These are phyloP conservation scores for Poecilia gillii DNA, from an alignment of 2,797 vertebrate species.

Conservation along the genomic window DNA sequence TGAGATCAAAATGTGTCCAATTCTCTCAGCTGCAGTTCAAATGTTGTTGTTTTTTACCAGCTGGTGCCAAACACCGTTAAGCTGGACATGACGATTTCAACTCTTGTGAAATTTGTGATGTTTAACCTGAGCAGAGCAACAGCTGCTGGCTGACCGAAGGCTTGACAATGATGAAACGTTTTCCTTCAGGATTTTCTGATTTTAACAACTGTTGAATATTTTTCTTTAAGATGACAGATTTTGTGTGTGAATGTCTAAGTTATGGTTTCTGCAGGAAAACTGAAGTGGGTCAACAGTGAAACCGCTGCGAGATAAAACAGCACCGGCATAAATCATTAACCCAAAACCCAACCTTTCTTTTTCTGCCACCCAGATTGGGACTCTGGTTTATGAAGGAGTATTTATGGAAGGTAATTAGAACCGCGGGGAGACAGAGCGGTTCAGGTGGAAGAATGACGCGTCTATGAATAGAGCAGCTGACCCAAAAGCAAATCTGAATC, in stretches of 20 bases:
- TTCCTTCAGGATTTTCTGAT: background rate
- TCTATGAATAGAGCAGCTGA: conserved; percentile 74
- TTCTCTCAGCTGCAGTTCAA: background rate
- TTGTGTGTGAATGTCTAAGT: background rate
- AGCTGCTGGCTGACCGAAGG: background rate
- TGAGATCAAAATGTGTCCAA: background rate
- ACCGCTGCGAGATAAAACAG: conserved; percentile 33
- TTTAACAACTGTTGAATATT: background rate
- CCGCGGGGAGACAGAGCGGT: conserved; percentile 30
- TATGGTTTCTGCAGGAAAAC: conserved; percentile 8
- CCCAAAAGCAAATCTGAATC: conserved; percentile 67
- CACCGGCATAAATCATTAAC: conserved; percentile 66
- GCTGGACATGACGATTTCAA: background rate
- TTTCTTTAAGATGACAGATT: background rate
- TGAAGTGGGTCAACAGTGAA: conserved; percentile 61
- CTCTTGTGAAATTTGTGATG: background rate
- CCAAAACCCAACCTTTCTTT: conserved; percentile 70
- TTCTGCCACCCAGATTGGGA: conserved; percentile 48
- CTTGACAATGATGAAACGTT: background rate
- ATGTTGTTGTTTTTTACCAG: background rate
- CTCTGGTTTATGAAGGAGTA: conserved; percentile 51
- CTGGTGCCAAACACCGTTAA: background rate
- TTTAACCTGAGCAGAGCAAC: background rate
- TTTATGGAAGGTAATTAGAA: conserved; percentile 79
- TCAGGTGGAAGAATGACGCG: conserved; percentile 57